Base-by-base conservation (phyloP, 92 coral and sea anemone genomes). In the Palythoa grandiflora region DNA sequence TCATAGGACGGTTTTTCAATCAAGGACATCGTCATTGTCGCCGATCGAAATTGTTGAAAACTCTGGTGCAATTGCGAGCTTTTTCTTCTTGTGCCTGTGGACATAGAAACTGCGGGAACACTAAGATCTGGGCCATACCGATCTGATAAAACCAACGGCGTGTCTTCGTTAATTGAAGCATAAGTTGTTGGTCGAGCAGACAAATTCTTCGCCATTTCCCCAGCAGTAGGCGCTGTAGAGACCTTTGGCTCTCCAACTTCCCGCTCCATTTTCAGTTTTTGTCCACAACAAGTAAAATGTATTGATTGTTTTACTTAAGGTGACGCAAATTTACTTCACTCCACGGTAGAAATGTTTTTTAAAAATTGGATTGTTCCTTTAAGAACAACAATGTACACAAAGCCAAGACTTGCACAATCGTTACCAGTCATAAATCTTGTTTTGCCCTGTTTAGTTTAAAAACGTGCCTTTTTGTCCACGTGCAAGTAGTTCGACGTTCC, bases 1-100 rank as follows among this genome's bases (percentile, higher is more conserved):
- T 95, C 98, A 9, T 91, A 88, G 12, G 98, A 95, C 38, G 96
- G 96, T 73, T 78, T 91, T 79, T 93, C 98, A 83, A 95, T 54
- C 84, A 93, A 66, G 15, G 98, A 95, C 68, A 95, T 87, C 36
- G 98, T 93, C 98, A 95, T 77, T 3, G 96, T 93, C 5, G 95
- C 89, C 10, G 91, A 36, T 6, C 98, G 93, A 57, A 95, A 83
- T 47, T 76, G 86, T 37, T 92, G 91, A 50, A 95, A 6, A 85
- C 98, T 95, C 87, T 91, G 91, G 38, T 86, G 88, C 13, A 93
- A 78, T 10, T 92, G 87, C 50, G 94, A 85, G 61, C 70, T 88
- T 60, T 72, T 91, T 39, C 88, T 72, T 47, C 66, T 53, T 6
- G 50, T 72, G 13, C 28, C 28, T 28, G 78, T 70, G 35, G 80